Base-by-base conservation (phyloP, 2,113 vertebrate genomes). In the Motacilla alba region DNA sequence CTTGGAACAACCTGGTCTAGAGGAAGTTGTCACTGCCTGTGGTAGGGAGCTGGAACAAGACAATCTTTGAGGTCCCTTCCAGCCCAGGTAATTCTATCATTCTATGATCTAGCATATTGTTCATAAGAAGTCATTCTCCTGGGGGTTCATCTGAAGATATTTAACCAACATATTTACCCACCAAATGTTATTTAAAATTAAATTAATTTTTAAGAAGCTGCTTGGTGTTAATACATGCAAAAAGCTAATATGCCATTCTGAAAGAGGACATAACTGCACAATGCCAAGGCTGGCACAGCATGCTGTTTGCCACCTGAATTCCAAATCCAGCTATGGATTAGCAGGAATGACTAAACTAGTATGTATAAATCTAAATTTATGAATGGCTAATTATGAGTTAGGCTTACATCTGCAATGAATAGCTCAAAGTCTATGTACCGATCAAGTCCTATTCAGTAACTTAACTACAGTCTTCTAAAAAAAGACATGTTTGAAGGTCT, bases 401-500 rank as follows among this genome's bases (percentile, higher is more conserved):
- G 69, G 49, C 14, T 93, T 49, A 58, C 62, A 85, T 96, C 84
- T 81, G 82, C 79, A 82, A 62, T 66, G 58, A 56, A 35, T 56
- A 68, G 37, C 41, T 85, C 53, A 49, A 87, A 91, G 74, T 43
- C 73, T 81, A 43, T 78, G 66, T 46, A 78, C 49, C 26, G 31
- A 93, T 93, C 75, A 89, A 91, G 53, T 90, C 13, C 82, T 82
- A 89, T 96, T 93, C 84, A 89, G 44, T 31, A 64, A 46, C 49
- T 87, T 94, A 94, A 91, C 62, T 79, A 60, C 27, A 53, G 41
- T 90, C 88, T 91, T 53, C 78, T 93, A 91, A 75, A 94, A 91
- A 96, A 91, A 89, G 43, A 35, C 28, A 64, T 60, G 27, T 91
- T 91, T 70, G 62, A 91, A 91, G 78, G 55, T 87, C 67, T 93